Conservation (phyloP, 2,797 vertebrate species). For the Danio kyathit region DNA sequence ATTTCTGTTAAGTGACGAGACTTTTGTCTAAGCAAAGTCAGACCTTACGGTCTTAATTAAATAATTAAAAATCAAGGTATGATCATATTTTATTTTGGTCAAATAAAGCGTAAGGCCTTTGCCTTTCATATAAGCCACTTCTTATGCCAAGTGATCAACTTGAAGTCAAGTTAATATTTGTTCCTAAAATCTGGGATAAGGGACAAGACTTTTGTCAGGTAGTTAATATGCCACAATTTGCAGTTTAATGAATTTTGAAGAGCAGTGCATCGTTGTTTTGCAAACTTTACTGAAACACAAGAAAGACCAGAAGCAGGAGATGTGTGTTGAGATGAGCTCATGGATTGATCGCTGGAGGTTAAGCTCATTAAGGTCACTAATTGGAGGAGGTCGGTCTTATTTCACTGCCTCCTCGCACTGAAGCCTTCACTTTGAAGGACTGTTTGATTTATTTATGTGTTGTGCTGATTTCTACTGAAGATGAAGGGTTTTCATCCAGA, state of each 20-base stretch:
- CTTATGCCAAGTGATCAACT: too few relatives aligned
- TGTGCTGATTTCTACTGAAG: neutral
- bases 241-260: neutral
- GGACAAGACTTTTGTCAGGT: too few relatives aligned
- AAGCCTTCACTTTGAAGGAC: conserved; percentile 1
- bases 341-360: conserved; percentile 17
- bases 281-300: neutral
- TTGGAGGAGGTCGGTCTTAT: conserved; percentile 18
- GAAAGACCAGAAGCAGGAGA: neutral
- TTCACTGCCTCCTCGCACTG: neutral
- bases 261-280: neutral
- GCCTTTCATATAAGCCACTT: too few relatives aligned
- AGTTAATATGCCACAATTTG: neutral
- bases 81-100: too few relatives aligned
- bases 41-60: too few relatives aligned
- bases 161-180: too few relatives aligned
- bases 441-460: conserved; percentile 5
- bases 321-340: conserved; percentile 26
- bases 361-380: conserved; percentile 34
- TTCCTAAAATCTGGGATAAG: too few relatives aligned
- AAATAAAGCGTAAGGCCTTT: too few relatives aligned
- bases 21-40: too few relatives aligned
- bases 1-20: too few relatives aligned
- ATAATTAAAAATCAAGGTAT: too few relatives aligned
- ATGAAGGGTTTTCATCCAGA: conserved; percentile 12